Evolutionary conservation across 2,797 vertebrate genomes (phyloP).

Genomic region (Sphenopsis melanotis): DNA sequence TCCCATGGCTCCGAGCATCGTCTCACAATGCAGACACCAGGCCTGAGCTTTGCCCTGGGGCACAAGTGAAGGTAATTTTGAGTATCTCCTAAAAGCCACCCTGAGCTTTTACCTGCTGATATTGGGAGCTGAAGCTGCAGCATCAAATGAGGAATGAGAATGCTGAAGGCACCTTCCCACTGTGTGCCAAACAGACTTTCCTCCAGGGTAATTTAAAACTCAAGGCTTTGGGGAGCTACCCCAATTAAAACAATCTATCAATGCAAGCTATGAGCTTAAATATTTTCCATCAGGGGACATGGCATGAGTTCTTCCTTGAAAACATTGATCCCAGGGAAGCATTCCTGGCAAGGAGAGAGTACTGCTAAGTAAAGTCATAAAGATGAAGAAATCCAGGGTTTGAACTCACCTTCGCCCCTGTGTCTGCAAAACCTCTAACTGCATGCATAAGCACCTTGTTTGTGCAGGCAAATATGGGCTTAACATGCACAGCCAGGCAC

Average conservation of each 20-base stretch:
- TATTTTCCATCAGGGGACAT: not conserved
- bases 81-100: not conserved
- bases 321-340: not conserved
- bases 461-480: conserved; percentile 42
- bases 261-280: not conserved
- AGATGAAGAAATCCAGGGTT: conserved; percentile 1
- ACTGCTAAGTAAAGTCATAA: not conserved
- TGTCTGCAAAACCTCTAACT: conserved; percentile 1
- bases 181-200: not conserved
- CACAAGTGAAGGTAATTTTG: not conserved
- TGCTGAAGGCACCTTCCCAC: not conserved
- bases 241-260: conserved; percentile 34
- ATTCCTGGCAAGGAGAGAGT: not conserved
- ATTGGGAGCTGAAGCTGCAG: not conserved
- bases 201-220: not conserved
- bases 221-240: conserved; percentile 27
- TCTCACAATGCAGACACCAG: not conserved
- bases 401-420: not conserved
- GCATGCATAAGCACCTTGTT: conserved; percentile 47
- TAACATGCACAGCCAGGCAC: conserved; percentile 50
- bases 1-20: rapidly evolving
- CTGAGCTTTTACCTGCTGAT: not conserved
- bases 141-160: not conserved
- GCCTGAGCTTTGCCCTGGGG: not conserved
- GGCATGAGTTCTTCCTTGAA: not conserved